These are phyloP conservation scores for Aurelia aurita complex sp. Pacific DNA, from an alignment of 30 jellyfish, hydroid and myxozoan species.

Conservation along the genomic window DNA sequence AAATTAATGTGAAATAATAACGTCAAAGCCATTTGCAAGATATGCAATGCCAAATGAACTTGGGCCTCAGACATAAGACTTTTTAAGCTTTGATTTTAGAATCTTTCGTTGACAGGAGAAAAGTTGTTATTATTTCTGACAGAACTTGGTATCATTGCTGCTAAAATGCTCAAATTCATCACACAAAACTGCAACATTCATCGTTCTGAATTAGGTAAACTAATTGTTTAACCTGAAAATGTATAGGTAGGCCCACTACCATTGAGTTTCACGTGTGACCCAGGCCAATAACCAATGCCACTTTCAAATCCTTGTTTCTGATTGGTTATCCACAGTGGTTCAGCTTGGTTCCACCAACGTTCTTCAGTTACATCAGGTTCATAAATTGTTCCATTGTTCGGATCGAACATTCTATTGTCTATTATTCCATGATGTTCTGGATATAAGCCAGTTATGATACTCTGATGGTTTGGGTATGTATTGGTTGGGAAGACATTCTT, in stretches of 20 bases:
- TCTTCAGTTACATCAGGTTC: slow-evolving; percentile 60
- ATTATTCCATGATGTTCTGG: slow-evolving; percentile 95
- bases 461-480: slow-evolving; percentile 91
- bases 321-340: slow-evolving; percentile 84
- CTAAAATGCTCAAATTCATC: no score
- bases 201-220: no score
- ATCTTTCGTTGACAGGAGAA: no score
- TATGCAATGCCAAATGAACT: no score
- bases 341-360: slow-evolving; percentile 83
- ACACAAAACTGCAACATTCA: no score
- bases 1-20: no score
- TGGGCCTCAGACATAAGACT: no score
- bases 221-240: not conserved
- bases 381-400: slow-evolving; percentile 63
- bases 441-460: slow-evolving; percentile 87
- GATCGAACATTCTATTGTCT: slow-evolving; percentile 80
- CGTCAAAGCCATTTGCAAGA: no score
- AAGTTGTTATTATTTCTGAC: no score
- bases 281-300: slow-evolving; percentile 88
- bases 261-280: slow-evolving; percentile 48
- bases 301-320: slow-evolving; percentile 68
- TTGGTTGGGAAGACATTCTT: slow-evolving; percentile 89
- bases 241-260: slow-evolving; percentile 41
- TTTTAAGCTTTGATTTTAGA: no score
- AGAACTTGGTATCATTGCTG: no score